Conservation (phyloP, 2,797 vertebrate genomes). For the Falco concolor region DNA sequence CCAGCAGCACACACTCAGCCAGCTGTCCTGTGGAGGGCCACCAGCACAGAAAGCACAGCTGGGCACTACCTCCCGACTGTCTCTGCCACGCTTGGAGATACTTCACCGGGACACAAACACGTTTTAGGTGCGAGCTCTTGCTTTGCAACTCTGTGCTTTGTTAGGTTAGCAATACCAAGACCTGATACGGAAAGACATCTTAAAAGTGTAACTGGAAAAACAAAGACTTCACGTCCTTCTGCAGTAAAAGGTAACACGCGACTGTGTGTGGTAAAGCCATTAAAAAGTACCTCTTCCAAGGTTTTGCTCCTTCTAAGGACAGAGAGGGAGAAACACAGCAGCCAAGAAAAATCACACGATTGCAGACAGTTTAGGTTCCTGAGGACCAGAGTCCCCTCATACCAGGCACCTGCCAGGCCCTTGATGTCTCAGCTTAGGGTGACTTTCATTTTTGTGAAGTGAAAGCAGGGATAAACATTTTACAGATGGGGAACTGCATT, state of each 20-base stretch:
- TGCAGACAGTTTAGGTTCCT: not conserved
- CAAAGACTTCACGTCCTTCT: not conserved
- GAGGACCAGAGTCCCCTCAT: not conserved
- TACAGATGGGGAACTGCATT: not conserved
- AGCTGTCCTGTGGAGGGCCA: not conserved
- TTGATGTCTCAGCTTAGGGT: not conserved
- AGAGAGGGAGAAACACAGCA: not conserved
- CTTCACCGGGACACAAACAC: not conserved
- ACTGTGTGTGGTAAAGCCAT: not conserved
- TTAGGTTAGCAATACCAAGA: not conserved
- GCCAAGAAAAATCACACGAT: not conserved
- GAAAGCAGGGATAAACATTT: not conserved
- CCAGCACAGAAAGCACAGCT: not conserved
- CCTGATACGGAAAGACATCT: not conserved
- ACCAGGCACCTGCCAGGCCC: not conserved
- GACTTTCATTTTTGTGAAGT: not conserved
- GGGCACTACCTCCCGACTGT: not conserved
- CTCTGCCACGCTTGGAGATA: not conserved
- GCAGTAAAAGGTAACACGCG: not conserved
- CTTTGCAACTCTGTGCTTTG: not conserved
- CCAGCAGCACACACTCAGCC: not conserved
- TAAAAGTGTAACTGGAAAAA: not conserved
- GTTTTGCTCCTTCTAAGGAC: not conserved
- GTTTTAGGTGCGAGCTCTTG: not conserved
- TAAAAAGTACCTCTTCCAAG: accelerated